phyloP scores from a whole-genome alignment of 2,888 invertebrate genomes.

The Pristionchus exspectatus region DNA sequence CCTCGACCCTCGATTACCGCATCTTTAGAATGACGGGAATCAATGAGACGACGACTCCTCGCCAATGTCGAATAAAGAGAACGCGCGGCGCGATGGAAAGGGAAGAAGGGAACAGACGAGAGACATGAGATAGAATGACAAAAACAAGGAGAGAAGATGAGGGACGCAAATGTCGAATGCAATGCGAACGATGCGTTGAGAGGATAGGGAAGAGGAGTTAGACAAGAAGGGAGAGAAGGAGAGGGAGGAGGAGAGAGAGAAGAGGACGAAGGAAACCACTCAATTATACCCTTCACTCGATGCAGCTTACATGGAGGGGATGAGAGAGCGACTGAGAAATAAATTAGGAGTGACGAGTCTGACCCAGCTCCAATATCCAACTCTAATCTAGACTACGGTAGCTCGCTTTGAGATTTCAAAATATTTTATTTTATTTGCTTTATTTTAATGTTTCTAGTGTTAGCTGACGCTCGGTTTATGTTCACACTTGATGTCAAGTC shows the following conservation, averaged over 20 bases:
- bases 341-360: conserved; percentile 17
- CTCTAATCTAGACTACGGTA: neutral
- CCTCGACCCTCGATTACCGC: neutral
- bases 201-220: conserved; percentile 4
- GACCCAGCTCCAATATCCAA: neutral
- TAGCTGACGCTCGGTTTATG: neutral
- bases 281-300: conserved; percentile 51
- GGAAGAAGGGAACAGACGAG: conserved; percentile 6
- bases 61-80: conserved; percentile 31
- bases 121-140: conserved; percentile 31
- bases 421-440: neutral
- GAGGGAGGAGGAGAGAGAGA: neutral
- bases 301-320: conserved; percentile 48
- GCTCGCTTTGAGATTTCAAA: neutral
- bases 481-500: neutral
- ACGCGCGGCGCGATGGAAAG: neutral
- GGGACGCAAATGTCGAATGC: conserved; percentile 24
- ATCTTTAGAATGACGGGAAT: neutral
- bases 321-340: conserved; percentile 36
- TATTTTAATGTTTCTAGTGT: neutral
- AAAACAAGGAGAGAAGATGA: conserved; percentile 5
- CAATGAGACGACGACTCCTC: neutral
- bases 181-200: conserved; percentile 30
- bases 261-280: conserved; percentile 34
- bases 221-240: conserved; percentile 35